phyloP scores from a whole-genome alignment of 2,113 vertebrate genomes.

The Boulengeromyrus knoepffleri region DNA sequence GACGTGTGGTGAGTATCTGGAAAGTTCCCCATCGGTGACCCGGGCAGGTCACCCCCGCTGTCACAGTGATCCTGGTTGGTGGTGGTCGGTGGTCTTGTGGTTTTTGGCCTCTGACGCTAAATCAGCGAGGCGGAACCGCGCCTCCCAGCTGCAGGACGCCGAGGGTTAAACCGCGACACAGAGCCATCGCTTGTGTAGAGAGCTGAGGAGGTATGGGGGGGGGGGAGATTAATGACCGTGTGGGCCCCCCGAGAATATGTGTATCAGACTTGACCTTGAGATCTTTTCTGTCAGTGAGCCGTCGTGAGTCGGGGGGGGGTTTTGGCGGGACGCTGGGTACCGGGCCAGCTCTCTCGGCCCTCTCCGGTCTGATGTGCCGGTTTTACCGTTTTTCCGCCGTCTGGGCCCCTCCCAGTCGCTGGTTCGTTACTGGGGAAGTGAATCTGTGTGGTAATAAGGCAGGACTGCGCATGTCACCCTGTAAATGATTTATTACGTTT shows the following conservation, averaged over 20 bases:
- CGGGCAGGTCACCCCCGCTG: background rate
- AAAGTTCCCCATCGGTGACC: background rate
- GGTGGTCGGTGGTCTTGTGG: background rate
- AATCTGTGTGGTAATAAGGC: background rate
- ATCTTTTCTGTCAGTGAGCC: background rate
- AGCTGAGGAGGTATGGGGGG: background rate
- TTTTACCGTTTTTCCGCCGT: background rate
- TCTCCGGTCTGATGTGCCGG: background rate
- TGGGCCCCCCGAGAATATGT: background rate
- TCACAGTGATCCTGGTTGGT: background rate
- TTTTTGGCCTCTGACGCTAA: background rate
- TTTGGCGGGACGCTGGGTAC: background rate
- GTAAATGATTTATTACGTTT: slow-evolving; percentile 11
- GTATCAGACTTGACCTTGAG: slow-evolving; percentile 17
- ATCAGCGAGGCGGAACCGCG: background rate
- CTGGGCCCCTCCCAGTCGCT: no score
- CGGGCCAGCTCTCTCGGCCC: background rate
- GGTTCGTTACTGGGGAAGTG: background rate
- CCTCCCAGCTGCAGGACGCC: background rate
- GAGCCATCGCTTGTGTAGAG: background rate
- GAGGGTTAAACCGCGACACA: background rate
- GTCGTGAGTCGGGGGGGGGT: background rate
- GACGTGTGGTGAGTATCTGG: background rate
- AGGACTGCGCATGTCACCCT: background rate
- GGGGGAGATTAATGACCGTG: slow-evolving; percentile 14